Evolutionary conservation across 2,113 vertebrate genomes (phyloP).

Genomic region (Siniperca knerii): DNA sequence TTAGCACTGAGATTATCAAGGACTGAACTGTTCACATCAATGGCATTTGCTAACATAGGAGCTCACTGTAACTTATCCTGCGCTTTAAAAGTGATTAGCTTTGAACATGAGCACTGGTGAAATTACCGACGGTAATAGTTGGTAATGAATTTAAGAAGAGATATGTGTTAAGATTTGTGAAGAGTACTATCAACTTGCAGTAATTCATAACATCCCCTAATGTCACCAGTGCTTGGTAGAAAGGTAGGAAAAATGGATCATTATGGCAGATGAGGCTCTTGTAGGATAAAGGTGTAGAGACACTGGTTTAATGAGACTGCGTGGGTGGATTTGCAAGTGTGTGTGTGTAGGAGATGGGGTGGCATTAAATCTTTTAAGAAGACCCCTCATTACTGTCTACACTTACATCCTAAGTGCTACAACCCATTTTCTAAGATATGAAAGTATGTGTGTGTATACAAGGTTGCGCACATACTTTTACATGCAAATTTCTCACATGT

Average conservation of each 20-base stretch:
- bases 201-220: constrained; percentile 17
- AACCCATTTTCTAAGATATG: constrained; percentile 36
- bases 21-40: constrained; percentile 50
- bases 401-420: constrained; percentile 27
- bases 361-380: constrained; percentile 57
- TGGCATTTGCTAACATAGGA: constrained; percentile 43
- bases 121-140: constrained; percentile 21
- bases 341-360: constrained; percentile 19
- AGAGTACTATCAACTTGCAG: constrained; percentile 32
- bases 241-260: constrained; percentile 46
- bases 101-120: constrained; percentile 37
- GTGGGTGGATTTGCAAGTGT: constrained; percentile 43
- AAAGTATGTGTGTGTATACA: constrained; percentile 4
- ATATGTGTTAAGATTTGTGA: constrained; percentile 41
- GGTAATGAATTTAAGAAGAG: constrained; percentile 15
- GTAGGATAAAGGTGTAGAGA: constrained; percentile 52
- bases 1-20: constrained; percentile 59
- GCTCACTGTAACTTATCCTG: constrained; percentile 37
- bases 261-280: constrained; percentile 49
- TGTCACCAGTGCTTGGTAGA: constrained; percentile 41
- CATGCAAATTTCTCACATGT: constrained; percentile 28
- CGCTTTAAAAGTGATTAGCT: constrained; percentile 52
- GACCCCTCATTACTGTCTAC: constrained; percentile 65
- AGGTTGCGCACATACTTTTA: neutral
- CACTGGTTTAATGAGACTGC: constrained; percentile 62